These are phyloP conservation scores for Meiosimyza decipiens DNA, from an alignment of 2,888 invertebrate species.

Conservation along the genomic window DNA sequence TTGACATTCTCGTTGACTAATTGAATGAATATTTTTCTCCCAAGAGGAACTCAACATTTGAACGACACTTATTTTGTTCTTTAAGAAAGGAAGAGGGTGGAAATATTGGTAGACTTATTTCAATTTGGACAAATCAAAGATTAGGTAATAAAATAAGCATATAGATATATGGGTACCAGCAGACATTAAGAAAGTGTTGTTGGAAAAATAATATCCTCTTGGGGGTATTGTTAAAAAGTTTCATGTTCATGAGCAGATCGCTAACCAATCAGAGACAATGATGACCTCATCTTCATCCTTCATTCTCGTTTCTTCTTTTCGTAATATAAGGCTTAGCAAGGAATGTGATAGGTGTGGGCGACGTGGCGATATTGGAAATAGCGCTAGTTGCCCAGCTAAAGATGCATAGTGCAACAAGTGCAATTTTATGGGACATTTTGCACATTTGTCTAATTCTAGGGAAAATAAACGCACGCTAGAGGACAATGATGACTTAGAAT, in stretches of 20 bases:
- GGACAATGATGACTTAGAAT: not conserved
- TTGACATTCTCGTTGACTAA: conserved; percentile 8
- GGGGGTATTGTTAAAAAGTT: conserved; percentile 10
- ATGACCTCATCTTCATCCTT: not conserved
- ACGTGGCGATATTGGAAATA: conserved; percentile 1
- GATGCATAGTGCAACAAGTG: not conserved
- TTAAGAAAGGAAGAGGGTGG: conserved; percentile 17
- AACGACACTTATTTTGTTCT: conserved; percentile 13
- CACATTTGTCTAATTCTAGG: not conserved
- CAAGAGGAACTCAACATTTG: conserved; percentile 3
- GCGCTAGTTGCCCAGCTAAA: not conserved
- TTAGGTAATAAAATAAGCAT: conserved; percentile 14
- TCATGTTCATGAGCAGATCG: conserved; percentile 25
- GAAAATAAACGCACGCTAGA: conserved; percentile 17
- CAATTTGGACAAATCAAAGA: conserved; percentile 18
- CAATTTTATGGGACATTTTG: conserved; percentile 12
- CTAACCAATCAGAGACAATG: conserved; percentile 13
- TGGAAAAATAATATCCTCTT: conserved; percentile 8
- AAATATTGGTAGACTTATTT: conserved; percentile 15
- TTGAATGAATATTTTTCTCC: conserved; percentile 21
- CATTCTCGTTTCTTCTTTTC: too few relatives aligned
- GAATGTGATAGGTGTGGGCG: not conserved
- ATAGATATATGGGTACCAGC: conserved; percentile 2
- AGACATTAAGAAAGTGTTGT: not conserved
- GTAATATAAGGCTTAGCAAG: not conserved